Base-by-base conservation (phyloP, 2,888 invertebrate genomes). In the Lasioglossum lativentre region DNA sequence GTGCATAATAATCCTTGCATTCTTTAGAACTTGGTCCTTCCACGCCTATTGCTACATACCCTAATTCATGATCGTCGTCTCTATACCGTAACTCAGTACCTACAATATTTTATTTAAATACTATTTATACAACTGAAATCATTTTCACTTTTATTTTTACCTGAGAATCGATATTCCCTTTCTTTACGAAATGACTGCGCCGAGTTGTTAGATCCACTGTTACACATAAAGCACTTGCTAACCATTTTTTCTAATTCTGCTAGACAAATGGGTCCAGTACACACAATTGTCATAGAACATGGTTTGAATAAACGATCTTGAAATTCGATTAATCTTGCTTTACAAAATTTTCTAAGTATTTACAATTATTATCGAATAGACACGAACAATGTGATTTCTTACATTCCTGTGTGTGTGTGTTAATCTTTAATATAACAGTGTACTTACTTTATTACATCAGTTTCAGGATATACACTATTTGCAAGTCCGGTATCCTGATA, bases 401-500 rank as follows among this genome's bases (percentile, higher is more conserved):
- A 10, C 3, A 34, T 42, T 42, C 40, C 40, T 12, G 0, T 16
- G 42, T 45, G 4, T 2, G 14, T 45, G 42, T 16, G 42, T 77
- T 34, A 45, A 23, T 56, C 68, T 70, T n/a, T 34, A 30, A 42
- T 78, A 23, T 42, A 47, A 23, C 4, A 47, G 6, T 19, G 40
- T 75, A 59, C 87, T 87, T 74, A 92, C 93, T 87, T 87, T 73
- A 93, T 83, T 40, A 74, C 75, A 56, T 80, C 68, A 30, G 90
- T 91, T 30, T 88, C 79, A 4, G 93, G 91, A 80, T 92, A 92
- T 14, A 96, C 93, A 16, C 94, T 92, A 72, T 95, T 95, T 0
- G 92, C 95, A 19, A 96, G 92, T 16, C 95, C 93, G 2, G 96
- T 96, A 14, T 95, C 95, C 90, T 96, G 96, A 87, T 96, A 96